phyloP scores from a whole-genome alignment of 2,888 invertebrate species.

The Hypomecis atomaria region DNA sequence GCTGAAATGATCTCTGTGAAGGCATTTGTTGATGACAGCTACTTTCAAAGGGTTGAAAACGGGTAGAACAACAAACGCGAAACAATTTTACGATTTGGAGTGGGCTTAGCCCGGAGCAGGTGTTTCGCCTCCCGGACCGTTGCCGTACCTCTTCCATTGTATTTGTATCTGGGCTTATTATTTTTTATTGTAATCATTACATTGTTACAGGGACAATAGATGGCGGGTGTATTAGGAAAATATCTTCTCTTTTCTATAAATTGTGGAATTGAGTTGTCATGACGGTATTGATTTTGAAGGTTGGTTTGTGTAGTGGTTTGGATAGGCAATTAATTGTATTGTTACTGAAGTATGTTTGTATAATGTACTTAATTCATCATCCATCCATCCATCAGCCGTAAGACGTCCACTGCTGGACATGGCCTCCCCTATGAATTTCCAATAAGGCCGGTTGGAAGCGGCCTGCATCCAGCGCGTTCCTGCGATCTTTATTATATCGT shows the following conservation, averaged over 20 bases:
- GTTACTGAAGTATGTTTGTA: no score
- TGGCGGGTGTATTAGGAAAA: slow-evolving; percentile 22
- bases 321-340: no score
- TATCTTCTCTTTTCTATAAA: slow-evolving; percentile 24
- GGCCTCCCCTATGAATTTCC: no score
- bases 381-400: no score
- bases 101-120: slow-evolving; percentile 41
- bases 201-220: slow-evolving; percentile 37
- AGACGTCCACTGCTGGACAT: no score
- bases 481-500: no score
- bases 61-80: slow-evolving; percentile 43
- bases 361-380: no score
- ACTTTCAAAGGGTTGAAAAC: slow-evolving; percentile 38
- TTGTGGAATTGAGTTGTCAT: slow-evolving; percentile 12
- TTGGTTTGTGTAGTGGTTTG: not conserved
- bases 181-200: slow-evolving; percentile 42
- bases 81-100: slow-evolving; percentile 45
- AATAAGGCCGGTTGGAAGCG: no score
- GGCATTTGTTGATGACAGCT: slow-evolving; percentile 40
- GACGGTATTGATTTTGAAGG: not conserved
- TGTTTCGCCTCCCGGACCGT: slow-evolving; percentile 37
- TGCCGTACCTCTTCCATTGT: slow-evolving; percentile 40
- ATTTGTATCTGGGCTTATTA: slow-evolving; percentile 44
- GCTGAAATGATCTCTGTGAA: slow-evolving; percentile 30
- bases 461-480: no score